These are phyloP conservation scores for Onychomys arenicola DNA, from an alignment of 2,797 vertebrate species.

Conservation along the genomic window DNA sequence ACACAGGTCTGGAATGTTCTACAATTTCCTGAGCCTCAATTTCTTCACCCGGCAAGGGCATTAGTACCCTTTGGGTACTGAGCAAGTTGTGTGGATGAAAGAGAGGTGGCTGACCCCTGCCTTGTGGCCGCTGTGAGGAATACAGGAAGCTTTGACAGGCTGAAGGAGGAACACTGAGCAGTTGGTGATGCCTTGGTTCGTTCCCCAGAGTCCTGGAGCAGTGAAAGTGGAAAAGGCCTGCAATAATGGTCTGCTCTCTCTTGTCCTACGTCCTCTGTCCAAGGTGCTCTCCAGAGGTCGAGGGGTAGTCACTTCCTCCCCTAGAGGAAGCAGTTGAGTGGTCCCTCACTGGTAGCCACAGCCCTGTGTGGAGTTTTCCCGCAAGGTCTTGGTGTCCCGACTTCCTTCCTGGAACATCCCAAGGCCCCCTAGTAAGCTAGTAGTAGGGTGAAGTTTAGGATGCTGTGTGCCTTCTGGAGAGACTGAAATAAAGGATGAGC, in stretches of 20 bases:
- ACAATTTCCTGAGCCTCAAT: background rate
- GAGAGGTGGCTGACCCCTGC: no score
- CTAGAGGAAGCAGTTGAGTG: background rate
- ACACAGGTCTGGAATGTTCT: background rate
- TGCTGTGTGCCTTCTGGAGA: background rate
- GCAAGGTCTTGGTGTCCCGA: background rate
- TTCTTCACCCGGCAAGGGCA: background rate
- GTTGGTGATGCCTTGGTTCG: rapidly evolving
- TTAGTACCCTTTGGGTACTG: rapidly evolving
- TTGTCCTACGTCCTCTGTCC: background rate
- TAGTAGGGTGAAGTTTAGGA: background rate
- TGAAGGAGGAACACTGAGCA: background rate
- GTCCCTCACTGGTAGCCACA: no score
- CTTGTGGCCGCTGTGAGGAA: rapidly evolving
- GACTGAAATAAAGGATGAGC: background rate
- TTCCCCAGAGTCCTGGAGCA: background rate
- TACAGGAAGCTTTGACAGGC: background rate
- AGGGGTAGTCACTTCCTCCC: background rate
- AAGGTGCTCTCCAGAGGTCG: background rate
- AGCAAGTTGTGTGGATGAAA: background rate
- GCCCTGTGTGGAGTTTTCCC: background rate
- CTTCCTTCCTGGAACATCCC: background rate
- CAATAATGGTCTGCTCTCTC: background rate
- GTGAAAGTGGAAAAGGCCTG: background rate
- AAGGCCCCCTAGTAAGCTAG: background rate